Evolutionary conservation across 2,113 vertebrate species (phyloP).

Genomic region (Cheirogaleus medius): DNA sequence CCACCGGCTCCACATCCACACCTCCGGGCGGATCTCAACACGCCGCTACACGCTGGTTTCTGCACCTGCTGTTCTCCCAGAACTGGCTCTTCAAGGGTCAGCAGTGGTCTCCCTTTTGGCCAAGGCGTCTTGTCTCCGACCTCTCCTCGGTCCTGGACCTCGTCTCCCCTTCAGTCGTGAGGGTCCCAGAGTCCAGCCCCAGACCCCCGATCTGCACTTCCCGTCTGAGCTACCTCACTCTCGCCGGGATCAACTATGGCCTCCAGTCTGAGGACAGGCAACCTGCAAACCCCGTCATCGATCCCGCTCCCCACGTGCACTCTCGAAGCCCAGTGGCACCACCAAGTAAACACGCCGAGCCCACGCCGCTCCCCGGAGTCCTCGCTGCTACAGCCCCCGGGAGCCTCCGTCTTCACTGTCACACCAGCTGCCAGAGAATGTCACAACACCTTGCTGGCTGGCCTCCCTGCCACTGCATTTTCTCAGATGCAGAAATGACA

Average conservation of each 20-base stretch:
- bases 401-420: background rate
- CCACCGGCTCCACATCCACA: no score
- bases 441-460: background rate
- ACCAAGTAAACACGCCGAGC: background rate
- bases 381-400: no score
- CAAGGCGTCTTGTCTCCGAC: background rate
- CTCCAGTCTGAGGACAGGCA: background rate
- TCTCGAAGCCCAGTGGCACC: background rate
- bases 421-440: background rate
- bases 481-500: background rate
- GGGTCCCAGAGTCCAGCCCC: no score
- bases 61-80: background rate
- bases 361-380: background rate
- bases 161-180: no score
- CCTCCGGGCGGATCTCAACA: no score
- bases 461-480: background rate
- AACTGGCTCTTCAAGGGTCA: background rate
- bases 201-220: background rate
- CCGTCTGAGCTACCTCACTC: background rate
- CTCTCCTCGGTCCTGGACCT: no score
- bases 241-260: background rate
- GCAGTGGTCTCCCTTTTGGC: background rate
- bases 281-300: background rate
- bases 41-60: background rate
- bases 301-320: rapidly evolving